These are phyloP conservation scores for Diarsia rubi DNA, from an alignment of 2,888 invertebrate genomes.

Conservation along the genomic window DNA sequence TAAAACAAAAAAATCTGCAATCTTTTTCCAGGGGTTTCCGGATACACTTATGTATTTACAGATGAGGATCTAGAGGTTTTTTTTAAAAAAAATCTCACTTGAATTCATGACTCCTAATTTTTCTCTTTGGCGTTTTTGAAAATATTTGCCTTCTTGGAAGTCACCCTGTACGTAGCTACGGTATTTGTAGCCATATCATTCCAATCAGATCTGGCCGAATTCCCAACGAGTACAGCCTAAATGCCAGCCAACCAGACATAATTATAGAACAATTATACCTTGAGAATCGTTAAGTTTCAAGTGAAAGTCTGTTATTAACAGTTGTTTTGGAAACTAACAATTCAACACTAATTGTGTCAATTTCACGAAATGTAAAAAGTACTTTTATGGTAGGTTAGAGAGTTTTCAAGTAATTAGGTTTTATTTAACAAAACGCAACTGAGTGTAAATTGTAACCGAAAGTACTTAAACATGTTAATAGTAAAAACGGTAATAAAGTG, in stretches of 20 bases:
- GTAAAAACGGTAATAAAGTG: neutral
- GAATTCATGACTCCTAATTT: neutral
- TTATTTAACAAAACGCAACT: constrained; percentile 1
- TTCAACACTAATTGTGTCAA: constrained; percentile 38
- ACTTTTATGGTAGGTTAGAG: constrained; percentile 21
- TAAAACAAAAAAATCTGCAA: neutral
- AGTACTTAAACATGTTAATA: neutral
- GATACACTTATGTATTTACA: neutral
- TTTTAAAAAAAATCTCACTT: neutral
- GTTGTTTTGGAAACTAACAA: constrained; percentile 49
- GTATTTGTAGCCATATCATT: constrained; percentile 23
- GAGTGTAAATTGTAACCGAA: neutral
- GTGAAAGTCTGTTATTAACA: constrained; percentile 41
- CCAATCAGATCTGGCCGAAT: constrained; percentile 49
- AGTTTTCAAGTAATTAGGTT: constrained; percentile 27
- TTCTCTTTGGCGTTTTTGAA: neutral
- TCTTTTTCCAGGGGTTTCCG: neutral
- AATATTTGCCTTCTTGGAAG: no score
- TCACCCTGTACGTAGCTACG: neutral
- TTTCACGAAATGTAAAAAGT: constrained; percentile 33
- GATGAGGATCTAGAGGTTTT: neutral
- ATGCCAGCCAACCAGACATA: constrained; percentile 47
- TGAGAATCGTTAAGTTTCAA: constrained; percentile 24
- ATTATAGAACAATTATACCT: constrained; percentile 50
- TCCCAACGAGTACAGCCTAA: constrained; percentile 35